Percentiles rank a stretch among this genome's conserved stretches.
Evolutionary conservation across 2,797 vertebrate species (phyloP).

Genomic region (Centropyge bicolor): DNA sequence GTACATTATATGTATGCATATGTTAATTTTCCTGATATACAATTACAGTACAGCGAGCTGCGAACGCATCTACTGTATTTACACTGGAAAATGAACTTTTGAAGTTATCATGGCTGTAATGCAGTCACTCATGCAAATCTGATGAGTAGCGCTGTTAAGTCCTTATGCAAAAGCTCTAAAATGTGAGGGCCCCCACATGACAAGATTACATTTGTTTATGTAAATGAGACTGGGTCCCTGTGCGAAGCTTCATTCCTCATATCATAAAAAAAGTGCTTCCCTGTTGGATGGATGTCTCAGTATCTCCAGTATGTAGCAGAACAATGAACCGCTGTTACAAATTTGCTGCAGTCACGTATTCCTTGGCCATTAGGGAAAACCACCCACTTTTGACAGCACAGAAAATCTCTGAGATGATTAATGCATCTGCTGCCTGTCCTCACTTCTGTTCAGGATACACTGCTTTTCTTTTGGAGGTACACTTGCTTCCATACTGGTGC

Average conservation of each 20-base stretch:
- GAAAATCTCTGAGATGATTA: constrained; percentile 55
- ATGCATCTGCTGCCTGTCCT: constrained; percentile 41
- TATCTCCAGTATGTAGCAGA: constrained; percentile 26
- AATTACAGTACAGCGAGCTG: neutral
- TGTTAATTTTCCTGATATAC: neutral
- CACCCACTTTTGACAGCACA: constrained; percentile 55
- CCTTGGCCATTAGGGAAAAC: constrained; percentile 56
- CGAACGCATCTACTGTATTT: constrained; percentile 18
- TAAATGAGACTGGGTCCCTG: constrained; percentile 37
- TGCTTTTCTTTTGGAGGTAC: constrained; percentile 9
- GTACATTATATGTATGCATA: neutral
- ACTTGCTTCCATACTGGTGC: constrained; percentile 34
- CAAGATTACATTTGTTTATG: constrained; percentile 54
- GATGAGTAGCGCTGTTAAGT: neutral
- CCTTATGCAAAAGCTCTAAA: constrained; percentile 23
- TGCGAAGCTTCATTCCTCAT: constrained; percentile 33
- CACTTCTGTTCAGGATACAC: constrained; percentile 14
- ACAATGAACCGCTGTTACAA: constrained; percentile 37
- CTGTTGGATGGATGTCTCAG: constrained; percentile 38
- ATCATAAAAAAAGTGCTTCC: constrained; percentile 35
- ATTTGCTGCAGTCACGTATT: constrained; percentile 51
- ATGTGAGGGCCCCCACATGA: constrained; percentile 29
- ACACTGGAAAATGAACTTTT: constrained; percentile 22
- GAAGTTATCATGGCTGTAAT: constrained; percentile 10
- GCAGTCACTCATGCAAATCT: constrained; percentile 41